Base-by-base conservation (phyloP, 1,140 invertebrate species). In the Hermetia illucens region DNA sequence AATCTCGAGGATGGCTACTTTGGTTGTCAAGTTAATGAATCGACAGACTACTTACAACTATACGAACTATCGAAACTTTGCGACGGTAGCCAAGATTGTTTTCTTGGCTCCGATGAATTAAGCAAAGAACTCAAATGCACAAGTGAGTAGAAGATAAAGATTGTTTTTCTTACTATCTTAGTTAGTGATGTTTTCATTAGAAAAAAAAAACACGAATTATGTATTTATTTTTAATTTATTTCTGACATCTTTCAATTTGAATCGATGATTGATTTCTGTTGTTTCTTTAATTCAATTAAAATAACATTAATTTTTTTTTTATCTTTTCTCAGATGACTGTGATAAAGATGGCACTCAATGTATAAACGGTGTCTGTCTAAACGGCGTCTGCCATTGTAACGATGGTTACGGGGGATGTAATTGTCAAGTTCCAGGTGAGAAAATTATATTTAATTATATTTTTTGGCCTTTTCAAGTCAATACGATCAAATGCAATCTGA, bases 1-100 rank as follows among this genome's bases (percentile, higher is more conserved):
- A 92, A 93, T 68, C 74, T 93, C 63, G 89, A 94, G 73, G 88
- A 93, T 70, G 90, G 90, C 50, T 93, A 89, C 65, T 95, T 95
- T 67, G 90, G 87, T 45, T 95, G 90, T 68, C 90, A 95, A 74
- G 86, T 93, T 41, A 95, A 95, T 70, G 85, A 88, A 66, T 92
- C 88, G 38, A 86, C 81, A 49, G 87, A 93, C 64, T 79, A 94
- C 52, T 71, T 95, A 55, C 88, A 94, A 71, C 70, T 94, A 50
- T 89, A 90, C 69, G 85, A 93, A 73, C 68, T 95, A 52, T 92
- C 88, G 36, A 89, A 86, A 70, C 72, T 95, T 50, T 95, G 90
- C 67, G 88, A 95, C 68, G 82, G 84, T 45, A 70, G 74, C 44
- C 74, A 77, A 44, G 85, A 95, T 57, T 95, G 90, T 66, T 95